These are phyloP conservation scores for Oligia fasciuncula DNA, from an alignment of 2,888 invertebrate species.

Conservation along the genomic window DNA sequence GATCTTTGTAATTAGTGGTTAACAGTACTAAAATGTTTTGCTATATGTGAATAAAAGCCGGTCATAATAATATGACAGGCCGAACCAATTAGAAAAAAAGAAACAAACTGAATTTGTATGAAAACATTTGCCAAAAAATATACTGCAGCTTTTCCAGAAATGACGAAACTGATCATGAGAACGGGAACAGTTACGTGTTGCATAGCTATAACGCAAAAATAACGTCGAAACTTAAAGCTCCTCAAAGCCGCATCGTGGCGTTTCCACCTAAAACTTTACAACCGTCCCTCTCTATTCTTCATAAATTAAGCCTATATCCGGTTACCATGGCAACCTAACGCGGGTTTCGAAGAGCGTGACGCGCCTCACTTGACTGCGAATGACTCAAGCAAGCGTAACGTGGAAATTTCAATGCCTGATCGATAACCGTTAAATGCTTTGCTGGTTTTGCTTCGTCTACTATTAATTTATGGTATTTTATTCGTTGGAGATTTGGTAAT, in stretches of 20 bases:
- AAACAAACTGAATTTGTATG: not conserved
- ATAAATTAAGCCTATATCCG: slow-evolving; percentile 36
- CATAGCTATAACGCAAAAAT: not conserved
- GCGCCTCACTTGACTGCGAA: slow-evolving; percentile 38
- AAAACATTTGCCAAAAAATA: not conserved
- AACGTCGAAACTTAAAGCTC: not conserved
- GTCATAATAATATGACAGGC: no score
- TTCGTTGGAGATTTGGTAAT: not conserved
- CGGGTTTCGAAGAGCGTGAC: slow-evolving; percentile 48
- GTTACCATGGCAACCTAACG: slow-evolving; percentile 45
- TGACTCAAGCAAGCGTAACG: slow-evolving; percentile 42
- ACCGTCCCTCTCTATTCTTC: slow-evolving; percentile 13
- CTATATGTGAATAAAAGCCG: not conserved
- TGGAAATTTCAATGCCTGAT: slow-evolving; percentile 46
- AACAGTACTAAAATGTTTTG: not conserved
- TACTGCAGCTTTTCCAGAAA: not conserved
- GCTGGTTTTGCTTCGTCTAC: slow-evolving; percentile 7
- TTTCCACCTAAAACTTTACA: slow-evolving; percentile 11
- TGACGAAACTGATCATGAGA: not conserved
- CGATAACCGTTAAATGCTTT: slow-evolving; percentile 38
- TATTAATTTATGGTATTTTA: not conserved
- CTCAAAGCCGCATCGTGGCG: not conserved
- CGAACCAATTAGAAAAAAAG: no score
- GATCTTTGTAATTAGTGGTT: not conserved
- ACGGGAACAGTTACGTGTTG: not conserved